A percentile compares a stretch with the other conserved stretches of the same genome.
These are phyloP conservation scores for Protomyctophum bolini DNA, from an alignment of 2,113 vertebrate genomes.

Conservation along the genomic window DNA sequence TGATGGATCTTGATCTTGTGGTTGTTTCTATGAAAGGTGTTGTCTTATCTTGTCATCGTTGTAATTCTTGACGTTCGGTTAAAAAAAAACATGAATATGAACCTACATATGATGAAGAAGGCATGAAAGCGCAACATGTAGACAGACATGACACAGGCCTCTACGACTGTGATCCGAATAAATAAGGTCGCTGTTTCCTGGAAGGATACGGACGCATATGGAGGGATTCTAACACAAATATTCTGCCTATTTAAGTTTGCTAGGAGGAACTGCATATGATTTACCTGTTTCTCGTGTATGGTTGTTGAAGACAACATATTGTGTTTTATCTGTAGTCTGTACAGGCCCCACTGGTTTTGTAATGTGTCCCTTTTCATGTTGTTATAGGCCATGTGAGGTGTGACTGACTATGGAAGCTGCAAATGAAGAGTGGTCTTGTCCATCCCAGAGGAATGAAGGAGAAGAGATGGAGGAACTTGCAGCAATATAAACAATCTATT, in stretches of 20 bases:
- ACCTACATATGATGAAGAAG: slow-evolving; percentile 4
- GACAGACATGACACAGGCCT: slow-evolving; percentile 30
- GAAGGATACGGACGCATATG: not conserved
- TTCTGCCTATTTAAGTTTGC: not conserved
- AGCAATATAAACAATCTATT: not conserved
- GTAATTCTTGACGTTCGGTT: not conserved
- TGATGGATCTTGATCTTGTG: not conserved
- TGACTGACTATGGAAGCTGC: slow-evolving; percentile 54
- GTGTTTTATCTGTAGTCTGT: not conserved
- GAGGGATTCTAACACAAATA: not conserved
- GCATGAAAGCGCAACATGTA: slow-evolving; percentile 67
- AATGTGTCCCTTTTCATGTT: slow-evolving; percentile 29
- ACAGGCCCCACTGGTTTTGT: not conserved
- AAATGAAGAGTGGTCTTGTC: slow-evolving; percentile 26
- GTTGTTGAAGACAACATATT: not conserved
- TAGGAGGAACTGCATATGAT: no score
- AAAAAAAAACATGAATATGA: not conserved
- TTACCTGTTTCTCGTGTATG: not conserved
- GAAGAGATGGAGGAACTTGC: slow-evolving; percentile 11
- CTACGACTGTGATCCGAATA: not conserved
- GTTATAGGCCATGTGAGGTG: slow-evolving; percentile 54
- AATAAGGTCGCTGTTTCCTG: slow-evolving; percentile 25
- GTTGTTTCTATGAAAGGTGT: not conserved
- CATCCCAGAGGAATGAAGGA: slow-evolving; percentile 31
- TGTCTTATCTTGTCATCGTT: not conserved